Conservation (phyloP, 2,797 vertebrate genomes). For the Malacoraja senta region DNA sequence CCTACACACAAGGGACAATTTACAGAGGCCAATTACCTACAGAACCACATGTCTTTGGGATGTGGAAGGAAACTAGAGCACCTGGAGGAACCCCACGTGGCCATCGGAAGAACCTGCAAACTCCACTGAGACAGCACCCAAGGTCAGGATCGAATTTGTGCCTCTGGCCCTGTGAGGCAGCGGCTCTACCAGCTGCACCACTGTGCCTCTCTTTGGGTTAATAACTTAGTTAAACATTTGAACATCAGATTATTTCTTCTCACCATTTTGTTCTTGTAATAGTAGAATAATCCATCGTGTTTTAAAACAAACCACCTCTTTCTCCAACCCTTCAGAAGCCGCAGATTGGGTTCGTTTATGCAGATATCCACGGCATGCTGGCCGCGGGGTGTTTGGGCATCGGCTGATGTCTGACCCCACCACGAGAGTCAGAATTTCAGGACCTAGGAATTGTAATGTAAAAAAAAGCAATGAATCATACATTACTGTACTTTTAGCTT, state of each 20-base stretch:
- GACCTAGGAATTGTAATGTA: constrained; percentile 56
- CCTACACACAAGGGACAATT: no score
- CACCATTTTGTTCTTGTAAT: constrained; percentile 83
- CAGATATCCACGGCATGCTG: constrained; percentile 75
- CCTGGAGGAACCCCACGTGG: no score
- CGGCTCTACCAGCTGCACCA: background rate
- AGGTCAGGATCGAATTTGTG: no score
- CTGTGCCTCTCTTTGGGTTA: background rate
- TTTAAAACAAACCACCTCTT: constrained; percentile 87
- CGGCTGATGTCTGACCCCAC: constrained; percentile 81
- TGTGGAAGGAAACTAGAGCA: no score
- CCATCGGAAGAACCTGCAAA: no score
- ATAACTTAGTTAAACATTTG: background rate
- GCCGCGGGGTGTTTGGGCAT: constrained; percentile 71
- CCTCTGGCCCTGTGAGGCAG: no score
- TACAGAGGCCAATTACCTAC: no score
- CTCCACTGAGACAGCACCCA: no score
- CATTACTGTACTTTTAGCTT: background rate
- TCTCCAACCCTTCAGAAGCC: constrained; percentile 77
- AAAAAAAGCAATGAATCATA: background rate
- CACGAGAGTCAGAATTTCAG: constrained; percentile 72
- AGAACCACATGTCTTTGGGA: no score
- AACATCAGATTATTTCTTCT: constrained; percentile 41
- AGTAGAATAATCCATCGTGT: constrained; percentile 74
- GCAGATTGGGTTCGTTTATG: constrained; percentile 79